Base-by-base conservation (phyloP, 2,113 vertebrate species). In the Odontophorus gujanensis region DNA sequence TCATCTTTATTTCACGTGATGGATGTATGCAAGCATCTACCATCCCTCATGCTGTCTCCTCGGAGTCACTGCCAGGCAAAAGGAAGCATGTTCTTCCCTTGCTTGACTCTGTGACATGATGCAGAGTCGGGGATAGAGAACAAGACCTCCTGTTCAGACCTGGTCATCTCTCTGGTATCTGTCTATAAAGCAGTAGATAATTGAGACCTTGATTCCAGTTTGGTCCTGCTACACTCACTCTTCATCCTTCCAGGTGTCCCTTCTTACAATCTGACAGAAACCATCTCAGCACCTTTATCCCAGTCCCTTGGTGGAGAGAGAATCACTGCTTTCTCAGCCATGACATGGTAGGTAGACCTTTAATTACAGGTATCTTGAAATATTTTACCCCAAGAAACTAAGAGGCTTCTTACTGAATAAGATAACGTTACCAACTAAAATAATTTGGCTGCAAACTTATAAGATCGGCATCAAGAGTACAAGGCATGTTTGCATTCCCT, bases 91-190 rank as follows among this genome's bases (percentile, higher is more conserved):
- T 74, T 59, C 45, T 71, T 43, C 28, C 65, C 9, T 4, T 25
- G 50, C 28, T 57, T 57, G 21, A 21, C 22, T 77, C 58, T 87
- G 42, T n/a, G 15, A 30, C 40, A 36, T 7, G 17, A 11, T 67
- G 36, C 20, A 40, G 30, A 65, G 28, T 36, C 45, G 79, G n/a
- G 2, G 1, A 3, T 0, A 51, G 8, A 2, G 17, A 48, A 21
- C 15, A 53, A 74, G 30, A 57, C 5, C 18, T 82, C 9, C 19
- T 2, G 1, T 58, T 82, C 53, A 84, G 53, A 48, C 16, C 22
- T 40, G 20, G 48, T 4, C 21, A 68, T 25, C 2, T 55, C 9
- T 51, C 45, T 53, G 26, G n/a, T 18, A 66, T 13, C 10, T 36
- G 7, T 32, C 45, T 59, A 3, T 26, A 75, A 87, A 65, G 8